Evolutionary conservation across 1,140 invertebrate species (phyloP), one percentile per base, ranked within the genome.

Genomic region (Musca domestica): DNA sequence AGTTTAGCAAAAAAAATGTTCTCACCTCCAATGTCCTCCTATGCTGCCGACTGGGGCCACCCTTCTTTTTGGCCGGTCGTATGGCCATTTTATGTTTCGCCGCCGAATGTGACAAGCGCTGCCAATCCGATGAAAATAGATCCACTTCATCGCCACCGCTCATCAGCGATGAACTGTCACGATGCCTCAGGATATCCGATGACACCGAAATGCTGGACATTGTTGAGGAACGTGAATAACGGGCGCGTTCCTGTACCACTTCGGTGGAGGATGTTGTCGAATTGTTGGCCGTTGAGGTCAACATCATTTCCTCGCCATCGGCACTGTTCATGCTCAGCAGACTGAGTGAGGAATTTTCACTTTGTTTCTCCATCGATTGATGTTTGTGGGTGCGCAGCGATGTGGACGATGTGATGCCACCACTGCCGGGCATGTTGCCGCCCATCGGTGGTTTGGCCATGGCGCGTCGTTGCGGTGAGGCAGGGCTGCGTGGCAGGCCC

Each of bases 1-100:
- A n/a, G n/a, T n/a, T n/a, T n/a, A n/a, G n/a, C n/a, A n/a, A n/a
- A n/a, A n/a, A n/a, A n/a, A n/a, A n/a, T n/a, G n/a, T n/a, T n/a
- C 71, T 77, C 72, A 88, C 86, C 78, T 87, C 86, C 56, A 85
- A 84, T 22, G 85, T 83, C 73, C 87, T 84, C 74, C 87, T 84
- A 68, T 88, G 84, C 70, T 87, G 83, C 27, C 89, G 80, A 7
- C 89, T 89, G 19, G 89, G 88, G 22, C 88, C 90, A 22, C 88
- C 90, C 75, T 91, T 89, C 20, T 88, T 91, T 72, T 90, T 84
- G 71, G 88, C 87, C n/a, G 91, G 91, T 30, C 88, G 84, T 46
- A 92, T 87, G 46, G 90, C 86, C 84, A 92, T 91, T 81, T 91
- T 90, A 83, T 92, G 91, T 68, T 85, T 86, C 41, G 91, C 91